Evolutionary conservation across 2,113 vertebrate species (phyloP), one percentile per base, ranked within the genome.

Genomic region (Pterocles gutturalis): DNA sequence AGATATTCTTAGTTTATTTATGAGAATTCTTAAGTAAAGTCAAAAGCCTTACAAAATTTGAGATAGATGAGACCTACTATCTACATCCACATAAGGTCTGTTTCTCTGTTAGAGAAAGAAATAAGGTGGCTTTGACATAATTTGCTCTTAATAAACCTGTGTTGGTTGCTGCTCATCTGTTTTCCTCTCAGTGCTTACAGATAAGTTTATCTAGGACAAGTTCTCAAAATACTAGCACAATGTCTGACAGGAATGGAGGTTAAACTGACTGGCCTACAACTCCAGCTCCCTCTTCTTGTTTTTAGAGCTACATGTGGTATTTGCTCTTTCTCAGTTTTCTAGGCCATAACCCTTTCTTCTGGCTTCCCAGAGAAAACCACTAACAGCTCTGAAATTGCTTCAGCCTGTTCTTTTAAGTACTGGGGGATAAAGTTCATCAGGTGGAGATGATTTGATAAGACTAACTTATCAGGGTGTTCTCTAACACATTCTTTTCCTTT

Each of bases 331-430:
- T n/a, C 15, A 41, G 49, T 70, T 89, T 91, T 85, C 71, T 83
- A 83, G 76, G 81, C 73, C 81, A 83, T 65, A 96, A 60, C 15
- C 28, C 85, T 91, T 94, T 75, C 38, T 92, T 78, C 71, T 79
- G 34, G n/a, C 16, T 83, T 86, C 76, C 83, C 76, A 73, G 65
- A 85, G 48, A 82, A 93, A 95, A 89, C 70, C 48, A 72, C 62
- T 93, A 93, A 94, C 60, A 92, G 26, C 71, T 86, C 71, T 79
- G 26, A 96, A 94, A 94, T 94, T 89, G 55, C 55, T 92, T 94
- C 71, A 87, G 38, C 25, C 77, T 89, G 61, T 49, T 86, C 65
- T 78, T 85, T 58, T 73, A 94, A 65, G 81, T 89, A 65, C 31
- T 79, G 31, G 51, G 49, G 45, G 38, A 79, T 83, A 75, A 91